Evolutionary conservation across 2,888 invertebrate species (phyloP).

Genomic region (Adineta ricciae): DNA sequence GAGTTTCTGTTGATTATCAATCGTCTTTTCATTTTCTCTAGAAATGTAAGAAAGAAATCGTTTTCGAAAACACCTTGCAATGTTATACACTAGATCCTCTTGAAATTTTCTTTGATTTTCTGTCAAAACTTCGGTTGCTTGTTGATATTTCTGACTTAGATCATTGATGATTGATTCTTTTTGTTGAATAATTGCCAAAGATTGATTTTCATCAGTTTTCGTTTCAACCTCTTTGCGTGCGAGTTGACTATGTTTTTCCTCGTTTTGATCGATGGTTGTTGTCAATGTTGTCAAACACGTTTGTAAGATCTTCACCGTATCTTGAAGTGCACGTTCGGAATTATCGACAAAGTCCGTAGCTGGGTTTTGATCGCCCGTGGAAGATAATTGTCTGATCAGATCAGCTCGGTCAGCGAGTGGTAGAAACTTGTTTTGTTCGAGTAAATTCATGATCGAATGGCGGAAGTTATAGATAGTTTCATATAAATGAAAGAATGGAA

Average conservation of each 20-base stretch:
- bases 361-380: not conserved
- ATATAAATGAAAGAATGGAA: constrained; percentile 16
- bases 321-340: not conserved
- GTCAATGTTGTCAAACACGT: not conserved
- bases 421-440: not conserved
- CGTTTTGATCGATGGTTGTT: not conserved
- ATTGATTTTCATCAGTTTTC: not conserved
- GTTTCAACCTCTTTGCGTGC: not conserved
- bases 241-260: not conserved
- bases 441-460: not conserved
- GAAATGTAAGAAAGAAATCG: not conserved
- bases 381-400: not conserved
- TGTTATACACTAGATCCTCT: not conserved
- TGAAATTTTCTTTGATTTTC: not conserved
- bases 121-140: not conserved
- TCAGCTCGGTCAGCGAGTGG: not conserved
- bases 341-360: not conserved
- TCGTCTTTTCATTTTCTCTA: not conserved
- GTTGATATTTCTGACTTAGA: not conserved
- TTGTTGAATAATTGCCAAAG: not conserved
- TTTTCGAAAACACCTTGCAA: no score
- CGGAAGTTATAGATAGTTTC: not conserved
- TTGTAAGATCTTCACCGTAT: not conserved
- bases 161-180: not conserved
- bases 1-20: not conserved